These are phyloP conservation scores for Gallinago nigripennis DNA, from an alignment of 2,797 vertebrate species.

Conservation along the genomic window DNA sequence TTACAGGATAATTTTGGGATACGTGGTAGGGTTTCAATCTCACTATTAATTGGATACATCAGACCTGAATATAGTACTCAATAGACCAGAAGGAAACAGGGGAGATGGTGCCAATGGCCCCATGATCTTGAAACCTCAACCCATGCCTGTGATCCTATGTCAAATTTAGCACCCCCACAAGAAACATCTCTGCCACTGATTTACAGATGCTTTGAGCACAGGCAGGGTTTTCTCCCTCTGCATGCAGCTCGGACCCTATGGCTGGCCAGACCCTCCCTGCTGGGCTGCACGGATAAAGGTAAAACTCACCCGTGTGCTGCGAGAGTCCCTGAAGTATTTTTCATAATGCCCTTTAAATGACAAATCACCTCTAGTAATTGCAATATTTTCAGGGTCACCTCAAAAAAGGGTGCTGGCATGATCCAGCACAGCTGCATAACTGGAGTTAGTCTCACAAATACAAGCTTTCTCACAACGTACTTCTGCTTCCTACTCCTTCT, in stretches of 20 bases:
- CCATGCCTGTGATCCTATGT: rapidly evolving
- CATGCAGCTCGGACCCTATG: neutral
- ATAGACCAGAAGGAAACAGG: neutral
- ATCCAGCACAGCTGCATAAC: neutral
- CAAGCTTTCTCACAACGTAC: neutral
- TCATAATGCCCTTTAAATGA: neutral
- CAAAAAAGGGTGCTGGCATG: neutral
- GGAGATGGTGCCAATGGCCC: neutral
- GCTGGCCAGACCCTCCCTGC: neutral
- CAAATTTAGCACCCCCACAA: neutral
- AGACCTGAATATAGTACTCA: neutral
- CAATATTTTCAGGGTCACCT: neutral
- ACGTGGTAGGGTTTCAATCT: neutral
- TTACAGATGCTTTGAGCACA: neutral
- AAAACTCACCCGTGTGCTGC: neutral
- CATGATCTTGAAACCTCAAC: neutral
- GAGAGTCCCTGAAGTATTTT: neutral
- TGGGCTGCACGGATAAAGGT: neutral
- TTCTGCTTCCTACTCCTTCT: neutral
- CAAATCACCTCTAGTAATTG: neutral
- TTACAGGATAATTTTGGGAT: neutral
- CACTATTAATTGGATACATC: neutral
- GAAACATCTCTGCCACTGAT: neutral
- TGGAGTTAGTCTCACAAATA: neutral
- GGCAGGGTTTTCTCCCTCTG: neutral